Conservation (phyloP, 2,113 vertebrate genomes). For the Tinamus guttatus region DNA sequence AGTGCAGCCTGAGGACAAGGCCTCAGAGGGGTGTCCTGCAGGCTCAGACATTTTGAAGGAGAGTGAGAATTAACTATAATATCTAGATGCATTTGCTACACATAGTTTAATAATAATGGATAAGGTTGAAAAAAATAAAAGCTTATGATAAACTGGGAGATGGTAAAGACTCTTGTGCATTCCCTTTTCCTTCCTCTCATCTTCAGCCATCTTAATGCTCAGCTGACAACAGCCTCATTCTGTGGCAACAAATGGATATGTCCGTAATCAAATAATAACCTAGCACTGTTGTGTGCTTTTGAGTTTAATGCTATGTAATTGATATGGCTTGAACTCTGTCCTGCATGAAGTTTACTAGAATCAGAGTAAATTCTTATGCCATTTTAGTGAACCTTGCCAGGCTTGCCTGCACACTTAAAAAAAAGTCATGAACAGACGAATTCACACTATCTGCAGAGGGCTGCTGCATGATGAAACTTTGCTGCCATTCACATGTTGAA, state of each 20-base stretch:
- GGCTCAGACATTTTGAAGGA: neutral
- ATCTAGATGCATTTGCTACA: neutral
- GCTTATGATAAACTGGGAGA: neutral
- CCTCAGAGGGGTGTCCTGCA: neutral
- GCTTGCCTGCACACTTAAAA: neutral
- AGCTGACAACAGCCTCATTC: neutral
- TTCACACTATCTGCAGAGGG: fast-evolving
- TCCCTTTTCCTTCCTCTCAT: neutral
- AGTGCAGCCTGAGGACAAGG: neutral
- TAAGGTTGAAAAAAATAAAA: neutral
- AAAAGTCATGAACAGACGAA: neutral
- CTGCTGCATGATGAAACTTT: neutral
- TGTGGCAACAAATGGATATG: neutral
- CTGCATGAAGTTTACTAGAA: neutral
- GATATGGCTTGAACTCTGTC: neutral
- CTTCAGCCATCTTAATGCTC: neutral
- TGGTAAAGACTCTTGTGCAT: neutral
- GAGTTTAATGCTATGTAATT: neutral
- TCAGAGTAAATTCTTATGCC: neutral
- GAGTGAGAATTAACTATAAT: neutral
- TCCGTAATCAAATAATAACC: neutral
- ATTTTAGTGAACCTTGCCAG: neutral
- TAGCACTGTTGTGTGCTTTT: neutral
- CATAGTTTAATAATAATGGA: neutral
- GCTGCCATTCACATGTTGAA: neutral